Percentiles rank a stretch among this genome's conserved stretches.
phyloP scores from a whole-genome alignment of 2,888 invertebrate genomes.

The Ethmia dodecea region DNA sequence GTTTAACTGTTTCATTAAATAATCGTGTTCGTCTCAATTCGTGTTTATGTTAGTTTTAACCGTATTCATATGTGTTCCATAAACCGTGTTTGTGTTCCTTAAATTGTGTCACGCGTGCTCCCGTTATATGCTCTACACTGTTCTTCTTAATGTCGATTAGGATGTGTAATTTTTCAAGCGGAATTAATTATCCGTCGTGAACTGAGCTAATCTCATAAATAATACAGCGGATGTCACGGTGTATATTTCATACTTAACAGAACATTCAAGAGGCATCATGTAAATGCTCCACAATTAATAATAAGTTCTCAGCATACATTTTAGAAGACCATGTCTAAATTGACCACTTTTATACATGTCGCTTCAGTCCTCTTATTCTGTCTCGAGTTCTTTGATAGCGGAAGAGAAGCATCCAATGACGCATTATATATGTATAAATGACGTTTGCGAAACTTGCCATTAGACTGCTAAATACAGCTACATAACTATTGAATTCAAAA shows the following conservation, averaged over 20 bases:
- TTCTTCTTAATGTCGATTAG: constrained; percentile 23
- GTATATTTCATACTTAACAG: no score
- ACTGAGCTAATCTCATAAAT: constrained; percentile 34
- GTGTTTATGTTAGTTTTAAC: constrained; percentile 36
- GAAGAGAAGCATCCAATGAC: no score
- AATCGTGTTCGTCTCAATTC: constrained; percentile 39
- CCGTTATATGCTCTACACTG: constrained; percentile 30
- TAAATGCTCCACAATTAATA: no score
- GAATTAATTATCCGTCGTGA: constrained; percentile 32
- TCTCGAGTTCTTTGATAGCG: no score
- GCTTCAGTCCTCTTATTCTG: no score
- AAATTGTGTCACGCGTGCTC: constrained; percentile 43
- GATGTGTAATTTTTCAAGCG: constrained; percentile 44
- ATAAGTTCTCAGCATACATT: no score
- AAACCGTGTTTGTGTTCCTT: constrained; percentile 14
- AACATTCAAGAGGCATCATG: no score
- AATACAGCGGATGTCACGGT: constrained; percentile 29
- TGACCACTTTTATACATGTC: no score
- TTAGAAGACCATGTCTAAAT: no score
- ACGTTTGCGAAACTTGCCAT: not conserved
- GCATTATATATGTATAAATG: no score
- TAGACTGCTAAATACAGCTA: not conserved
- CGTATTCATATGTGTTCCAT: constrained; percentile 42
- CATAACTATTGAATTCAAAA: constrained; percentile 20
- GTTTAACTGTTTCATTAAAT: no score